Evolutionary conservation across 2,888 invertebrate species (phyloP).

Genomic region (Metallyticus violacea): DNA sequence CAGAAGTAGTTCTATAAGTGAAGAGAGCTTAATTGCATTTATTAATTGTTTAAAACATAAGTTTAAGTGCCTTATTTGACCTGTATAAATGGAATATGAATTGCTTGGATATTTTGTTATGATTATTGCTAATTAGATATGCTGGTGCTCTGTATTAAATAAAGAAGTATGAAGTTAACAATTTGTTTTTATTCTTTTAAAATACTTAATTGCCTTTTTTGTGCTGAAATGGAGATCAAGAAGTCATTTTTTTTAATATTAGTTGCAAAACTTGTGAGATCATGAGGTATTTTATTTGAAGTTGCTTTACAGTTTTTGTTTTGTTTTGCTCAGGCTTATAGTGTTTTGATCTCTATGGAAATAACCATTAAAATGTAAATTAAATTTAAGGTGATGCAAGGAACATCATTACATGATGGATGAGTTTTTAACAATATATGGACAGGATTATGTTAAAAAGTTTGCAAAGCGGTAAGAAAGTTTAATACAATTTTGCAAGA

Average conservation of each 20-base stretch:
- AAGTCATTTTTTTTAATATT: too few species aligned
- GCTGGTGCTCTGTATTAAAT: not conserved
- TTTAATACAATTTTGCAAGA: too few species aligned
- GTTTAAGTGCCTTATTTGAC: not conserved
- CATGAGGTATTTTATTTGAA: too few species aligned
- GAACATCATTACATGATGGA: not conserved
- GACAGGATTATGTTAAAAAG: not conserved
- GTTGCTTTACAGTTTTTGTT: not conserved
- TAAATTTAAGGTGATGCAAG: not conserved
- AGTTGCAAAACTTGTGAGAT: too few species aligned
- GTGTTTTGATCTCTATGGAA: not conserved
- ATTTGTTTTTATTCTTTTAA: too few species aligned
- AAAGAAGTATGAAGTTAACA: too few species aligned
- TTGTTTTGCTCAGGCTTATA: too few species aligned
- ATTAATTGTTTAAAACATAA: not conserved
- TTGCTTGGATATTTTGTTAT: not conserved
- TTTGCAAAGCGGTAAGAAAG: not conserved
- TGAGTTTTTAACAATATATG: not conserved
- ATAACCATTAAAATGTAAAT: not conserved
- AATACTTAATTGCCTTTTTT: too few species aligned
- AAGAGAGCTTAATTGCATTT: not conserved
- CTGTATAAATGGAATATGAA: not conserved
- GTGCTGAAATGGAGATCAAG: too few species aligned
- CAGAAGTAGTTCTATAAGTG: not conserved
- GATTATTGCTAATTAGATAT: not conserved